These are phyloP conservation scores for Danaus chrysippus DNA, from an alignment of 2,888 invertebrate species.

Conservation along the genomic window DNA sequence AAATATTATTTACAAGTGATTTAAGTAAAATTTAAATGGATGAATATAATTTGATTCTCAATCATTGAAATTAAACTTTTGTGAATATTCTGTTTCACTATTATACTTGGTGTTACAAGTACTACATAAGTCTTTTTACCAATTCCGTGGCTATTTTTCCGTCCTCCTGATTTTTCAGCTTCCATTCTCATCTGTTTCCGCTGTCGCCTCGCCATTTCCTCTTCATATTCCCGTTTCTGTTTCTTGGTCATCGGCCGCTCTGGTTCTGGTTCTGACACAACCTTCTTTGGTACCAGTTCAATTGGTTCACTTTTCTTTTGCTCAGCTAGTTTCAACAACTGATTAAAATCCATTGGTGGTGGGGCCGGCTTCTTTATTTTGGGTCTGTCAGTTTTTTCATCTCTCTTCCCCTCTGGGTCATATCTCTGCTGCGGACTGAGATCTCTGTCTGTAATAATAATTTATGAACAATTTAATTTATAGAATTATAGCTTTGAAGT, in stretches of 20 bases:
- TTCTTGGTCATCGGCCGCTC: slow-evolving; percentile 89
- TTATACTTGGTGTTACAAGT: too few relatives aligned
- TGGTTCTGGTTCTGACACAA: slow-evolving; percentile 73
- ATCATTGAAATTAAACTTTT: too few relatives aligned
- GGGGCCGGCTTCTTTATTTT: slow-evolving; percentile 82
- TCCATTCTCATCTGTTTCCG: slow-evolving; percentile 62
- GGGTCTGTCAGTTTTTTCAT: slow-evolving; percentile 72
- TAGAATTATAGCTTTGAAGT: not conserved
- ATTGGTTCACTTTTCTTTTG: slow-evolving; percentile 90
- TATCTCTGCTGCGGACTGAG: slow-evolving; percentile 57
- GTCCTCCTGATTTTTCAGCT: slow-evolving; percentile 49
- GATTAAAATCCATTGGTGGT: slow-evolving; percentile 88
- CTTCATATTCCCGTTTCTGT: slow-evolving; percentile 86
- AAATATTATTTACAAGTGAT: too few relatives aligned
- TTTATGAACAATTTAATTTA: not conserved
- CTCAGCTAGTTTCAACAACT: slow-evolving; percentile 89
- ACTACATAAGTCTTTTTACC: too few relatives aligned
- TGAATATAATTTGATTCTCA: too few relatives aligned
- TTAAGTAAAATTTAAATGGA: too few relatives aligned
- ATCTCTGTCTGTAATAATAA: slow-evolving; percentile 35
- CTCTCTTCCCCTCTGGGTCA: slow-evolving; percentile 61
- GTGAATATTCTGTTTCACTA: too few relatives aligned
- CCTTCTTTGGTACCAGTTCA: slow-evolving; percentile 56
- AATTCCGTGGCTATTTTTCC: slow-evolving; percentile 42
- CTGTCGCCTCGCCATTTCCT: slow-evolving; percentile 83